These are phyloP conservation scores for Aleiodes testaceus DNA, from an alignment of 2,888 invertebrate genomes.

Conservation along the genomic window DNA sequence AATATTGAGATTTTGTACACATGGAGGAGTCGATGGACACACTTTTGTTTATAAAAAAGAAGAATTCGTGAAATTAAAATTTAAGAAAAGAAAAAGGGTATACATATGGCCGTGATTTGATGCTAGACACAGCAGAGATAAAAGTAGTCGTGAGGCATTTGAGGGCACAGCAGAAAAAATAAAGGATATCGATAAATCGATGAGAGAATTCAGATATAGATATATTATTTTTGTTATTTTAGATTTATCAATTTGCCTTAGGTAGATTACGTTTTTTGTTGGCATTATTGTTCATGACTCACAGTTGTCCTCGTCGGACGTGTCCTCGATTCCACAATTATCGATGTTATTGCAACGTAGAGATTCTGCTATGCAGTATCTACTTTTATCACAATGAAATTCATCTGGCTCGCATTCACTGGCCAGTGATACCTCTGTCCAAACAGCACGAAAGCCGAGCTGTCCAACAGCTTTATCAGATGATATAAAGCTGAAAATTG, in stretches of 20 bases:
- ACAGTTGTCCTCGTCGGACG: slow-evolving; percentile 87
- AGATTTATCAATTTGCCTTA: slow-evolving; percentile 25
- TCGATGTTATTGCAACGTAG: slow-evolving; percentile 85
- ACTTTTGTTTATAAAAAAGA: not conserved
- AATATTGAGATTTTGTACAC: slow-evolving; percentile 33
- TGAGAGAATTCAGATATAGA: not conserved
- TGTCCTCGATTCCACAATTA: slow-evolving; percentile 89
- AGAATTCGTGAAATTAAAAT: not conserved
- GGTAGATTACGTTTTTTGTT: slow-evolving; percentile 16
- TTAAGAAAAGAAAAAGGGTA: not conserved
- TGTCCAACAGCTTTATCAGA: slow-evolving; percentile 96
- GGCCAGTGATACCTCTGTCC: slow-evolving; percentile 90
- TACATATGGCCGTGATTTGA: slow-evolving; percentile 22
- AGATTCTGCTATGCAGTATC: slow-evolving; percentile 86
- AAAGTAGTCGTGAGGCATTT: slow-evolving; percentile 21
- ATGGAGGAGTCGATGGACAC: slow-evolving; percentile 19
- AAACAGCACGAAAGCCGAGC: slow-evolving; percentile 93
- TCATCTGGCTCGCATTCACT: slow-evolving; percentile 76
- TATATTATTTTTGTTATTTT: slow-evolving; percentile 36
- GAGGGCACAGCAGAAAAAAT: slow-evolving; percentile 34
- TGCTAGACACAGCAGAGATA: slow-evolving; percentile 27
- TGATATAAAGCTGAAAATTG: slow-evolving; percentile 85
- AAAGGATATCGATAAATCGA: slow-evolving; percentile 3
- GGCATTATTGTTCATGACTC: slow-evolving; percentile 74
- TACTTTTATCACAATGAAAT: slow-evolving; percentile 82